phyloP scores from a whole-genome alignment of 2,113 vertebrate species.

The Lipophrys pholis region DNA sequence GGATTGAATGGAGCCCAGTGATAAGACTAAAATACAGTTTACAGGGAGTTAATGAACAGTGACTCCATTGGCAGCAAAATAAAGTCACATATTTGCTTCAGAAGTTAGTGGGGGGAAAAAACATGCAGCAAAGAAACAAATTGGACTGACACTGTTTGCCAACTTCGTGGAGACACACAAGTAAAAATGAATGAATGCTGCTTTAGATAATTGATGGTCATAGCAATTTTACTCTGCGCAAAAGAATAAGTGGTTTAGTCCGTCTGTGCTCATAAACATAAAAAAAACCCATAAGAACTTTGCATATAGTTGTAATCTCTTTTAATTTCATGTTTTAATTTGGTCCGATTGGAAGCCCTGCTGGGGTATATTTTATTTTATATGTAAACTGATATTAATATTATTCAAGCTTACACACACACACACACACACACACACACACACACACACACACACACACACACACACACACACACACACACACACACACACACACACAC shows the following conservation, averaged over 20 bases:
- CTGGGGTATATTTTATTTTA: too few relatives aligned
- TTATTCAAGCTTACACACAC: too few relatives aligned
- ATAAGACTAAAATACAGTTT: not conserved
- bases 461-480: too few relatives aligned
- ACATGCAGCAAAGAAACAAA: not conserved
- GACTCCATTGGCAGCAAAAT: not conserved
- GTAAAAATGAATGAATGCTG: not conserved
- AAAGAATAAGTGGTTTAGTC: not conserved
- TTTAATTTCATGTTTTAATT: not conserved
- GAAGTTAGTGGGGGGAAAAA: not conserved
- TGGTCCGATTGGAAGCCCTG: not conserved
- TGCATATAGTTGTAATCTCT: not conserved
- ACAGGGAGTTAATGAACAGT: not conserved
- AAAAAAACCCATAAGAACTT: not conserved
- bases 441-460: too few relatives aligned
- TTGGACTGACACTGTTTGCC: not conserved
- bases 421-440: too few relatives aligned
- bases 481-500: too few relatives aligned
- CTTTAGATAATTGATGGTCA: not conserved
- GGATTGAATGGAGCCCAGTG: too few relatives aligned
- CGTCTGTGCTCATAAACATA: not conserved
- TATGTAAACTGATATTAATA: too few relatives aligned
- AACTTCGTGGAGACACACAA: not conserved
- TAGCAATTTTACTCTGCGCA: not conserved
- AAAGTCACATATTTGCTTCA: not conserved